phyloP scores from a whole-genome alignment of 37 sponge, comb jelly and placozoan species.

The Chondrosia reniformis region DNA sequence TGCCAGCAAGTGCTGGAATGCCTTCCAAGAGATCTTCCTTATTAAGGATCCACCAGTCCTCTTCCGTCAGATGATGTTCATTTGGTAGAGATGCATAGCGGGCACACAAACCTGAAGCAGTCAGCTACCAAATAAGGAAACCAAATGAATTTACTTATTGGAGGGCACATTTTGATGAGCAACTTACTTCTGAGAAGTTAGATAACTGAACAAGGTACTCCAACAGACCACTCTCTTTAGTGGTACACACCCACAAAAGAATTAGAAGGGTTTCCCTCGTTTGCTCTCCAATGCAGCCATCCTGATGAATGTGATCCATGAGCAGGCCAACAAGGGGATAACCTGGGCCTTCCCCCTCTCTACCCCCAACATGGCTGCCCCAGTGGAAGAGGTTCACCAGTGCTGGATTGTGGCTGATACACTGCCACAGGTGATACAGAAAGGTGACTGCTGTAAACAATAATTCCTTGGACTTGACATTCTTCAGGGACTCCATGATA shows the following conservation, averaged over 20 bases:
- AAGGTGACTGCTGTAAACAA: slow-evolving; percentile 30
- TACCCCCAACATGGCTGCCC: slow-evolving; percentile 30
- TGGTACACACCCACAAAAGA: slow-evolving; percentile 4
- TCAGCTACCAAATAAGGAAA: slow-evolving; percentile 33
- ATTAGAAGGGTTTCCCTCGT: slow-evolving; percentile 68
- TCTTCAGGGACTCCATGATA: slow-evolving; percentile 59
- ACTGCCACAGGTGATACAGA: slow-evolving; percentile 60
- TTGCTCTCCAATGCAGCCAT: slow-evolving; percentile 36
- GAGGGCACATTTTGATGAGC: background rate
- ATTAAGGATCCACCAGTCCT: slow-evolving; percentile 40
- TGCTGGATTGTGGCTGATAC: slow-evolving; percentile 58
- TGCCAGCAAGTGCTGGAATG: slow-evolving; percentile 50
- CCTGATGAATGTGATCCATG: slow-evolving; percentile 64
- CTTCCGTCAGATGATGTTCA: slow-evolving; percentile 23
- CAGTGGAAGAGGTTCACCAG: slow-evolving; percentile 65
- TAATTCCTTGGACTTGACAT: slow-evolving; percentile 26
- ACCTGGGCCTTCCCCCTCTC: slow-evolving; percentile 40
- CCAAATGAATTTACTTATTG: background rate
- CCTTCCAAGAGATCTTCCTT: slow-evolving; percentile 15
- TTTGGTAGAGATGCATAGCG: slow-evolving; percentile 74
- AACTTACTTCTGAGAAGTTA: slow-evolving; percentile 67
- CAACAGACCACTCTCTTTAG: background rate
- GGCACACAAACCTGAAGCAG: slow-evolving; percentile 70
- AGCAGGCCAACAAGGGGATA: slow-evolving; percentile 63
- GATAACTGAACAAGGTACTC: slow-evolving; percentile 50